These are phyloP conservation scores for Epirrhoe alternata DNA, from an alignment of 2,888 invertebrate species.

Conservation along the genomic window DNA sequence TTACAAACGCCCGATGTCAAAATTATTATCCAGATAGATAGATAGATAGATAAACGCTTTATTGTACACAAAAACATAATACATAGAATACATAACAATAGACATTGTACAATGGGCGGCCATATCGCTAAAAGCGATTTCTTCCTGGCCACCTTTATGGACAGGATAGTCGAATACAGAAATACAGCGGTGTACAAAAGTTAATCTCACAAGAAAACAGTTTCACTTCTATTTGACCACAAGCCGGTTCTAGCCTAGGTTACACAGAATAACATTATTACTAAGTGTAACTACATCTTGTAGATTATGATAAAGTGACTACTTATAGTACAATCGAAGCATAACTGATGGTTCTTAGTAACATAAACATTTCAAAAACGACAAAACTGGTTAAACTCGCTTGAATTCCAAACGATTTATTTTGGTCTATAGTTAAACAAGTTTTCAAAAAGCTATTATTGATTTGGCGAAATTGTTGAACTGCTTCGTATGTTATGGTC, in stretches of 20 bases:
- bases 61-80: too few relatives aligned
- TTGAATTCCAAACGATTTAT: slow-evolving; percentile 10
- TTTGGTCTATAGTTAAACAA: background rate
- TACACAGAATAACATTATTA: background rate
- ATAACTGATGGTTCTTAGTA: slow-evolving; percentile 25
- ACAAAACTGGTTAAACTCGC: background rate
- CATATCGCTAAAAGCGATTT: too few relatives aligned
- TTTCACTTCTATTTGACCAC: slow-evolving; percentile 15
- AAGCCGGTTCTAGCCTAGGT: background rate
- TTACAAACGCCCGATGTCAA: background rate
- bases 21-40: background rate
- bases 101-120: too few relatives aligned
- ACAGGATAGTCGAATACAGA: too few relatives aligned
- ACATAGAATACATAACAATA: too few relatives aligned
- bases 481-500: background rate
- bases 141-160: too few relatives aligned
- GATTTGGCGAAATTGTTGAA: background rate
- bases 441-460: background rate
- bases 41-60: too few relatives aligned
- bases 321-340: slow-evolving; percentile 27
- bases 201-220: too few relatives aligned
- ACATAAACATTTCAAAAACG: slow-evolving; percentile 1
- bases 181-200: too few relatives aligned
- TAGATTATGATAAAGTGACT: slow-evolving; percentile 14
- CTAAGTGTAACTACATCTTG: background rate